These are phyloP conservation scores for Parnassius orleans DNA, from an alignment of 2,888 invertebrate species.

Conservation along the genomic window DNA sequence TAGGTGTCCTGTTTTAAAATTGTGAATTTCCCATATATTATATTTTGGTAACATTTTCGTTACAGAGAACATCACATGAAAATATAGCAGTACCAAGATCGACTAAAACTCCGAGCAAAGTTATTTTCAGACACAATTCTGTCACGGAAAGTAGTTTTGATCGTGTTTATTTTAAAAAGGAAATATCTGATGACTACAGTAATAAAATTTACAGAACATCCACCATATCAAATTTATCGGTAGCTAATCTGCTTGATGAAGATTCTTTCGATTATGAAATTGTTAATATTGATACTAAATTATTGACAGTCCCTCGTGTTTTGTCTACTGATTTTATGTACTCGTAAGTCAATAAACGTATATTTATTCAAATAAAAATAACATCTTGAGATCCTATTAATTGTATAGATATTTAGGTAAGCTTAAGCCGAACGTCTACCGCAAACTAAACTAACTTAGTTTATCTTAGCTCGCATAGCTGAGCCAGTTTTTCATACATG, in stretches of 20 bases:
- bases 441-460: too few species aligned
- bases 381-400: too few species aligned
- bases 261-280: conserved; percentile 73
- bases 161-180: conserved; percentile 35
- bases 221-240: conserved; percentile 36
- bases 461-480: too few species aligned
- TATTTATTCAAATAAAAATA: too few species aligned
- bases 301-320: conserved; percentile 46
- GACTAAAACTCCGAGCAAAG: conserved; percentile 40
- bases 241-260: conserved; percentile 50
- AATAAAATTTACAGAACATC: conserved; percentile 37
- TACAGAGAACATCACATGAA: conserved; percentile 32
- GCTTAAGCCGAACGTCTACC: too few species aligned
- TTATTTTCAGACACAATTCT: conserved; percentile 44
- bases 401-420: too few species aligned
- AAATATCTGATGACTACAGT: conserved; percentile 50
- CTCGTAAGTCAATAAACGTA: too few species aligned
- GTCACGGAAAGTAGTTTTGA: conserved; percentile 39
- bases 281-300: conserved; percentile 59
- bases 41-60: too few species aligned
- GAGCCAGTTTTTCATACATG: too few species aligned
- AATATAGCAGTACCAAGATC: conserved; percentile 25
- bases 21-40: too few species aligned
- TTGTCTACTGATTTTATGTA: conserved; percentile 41
- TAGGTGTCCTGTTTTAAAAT: too few species aligned